Evolutionary conservation across 2,797 vertebrate species (phyloP).

Genomic region (Taenioides sp.): DNA sequence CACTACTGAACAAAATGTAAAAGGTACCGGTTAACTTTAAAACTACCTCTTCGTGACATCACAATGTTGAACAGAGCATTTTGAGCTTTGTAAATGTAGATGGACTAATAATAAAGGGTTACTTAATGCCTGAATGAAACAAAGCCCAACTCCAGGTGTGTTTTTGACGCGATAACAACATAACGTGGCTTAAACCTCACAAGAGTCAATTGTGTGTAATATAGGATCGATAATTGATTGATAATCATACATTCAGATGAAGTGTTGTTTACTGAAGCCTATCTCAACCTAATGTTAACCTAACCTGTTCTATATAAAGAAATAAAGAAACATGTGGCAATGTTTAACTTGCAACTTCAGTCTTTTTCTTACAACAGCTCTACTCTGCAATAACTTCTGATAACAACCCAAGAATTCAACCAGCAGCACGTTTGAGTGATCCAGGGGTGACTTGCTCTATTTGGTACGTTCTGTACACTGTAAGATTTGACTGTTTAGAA

Average conservation of each 20-base stretch:
- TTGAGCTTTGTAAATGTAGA: too few relatives aligned
- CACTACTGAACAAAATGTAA: too few relatives aligned
- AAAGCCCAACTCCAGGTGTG: too few relatives aligned
- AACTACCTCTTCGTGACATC: too few relatives aligned
- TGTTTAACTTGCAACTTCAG: background rate
- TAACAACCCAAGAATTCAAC: background rate
- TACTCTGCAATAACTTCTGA: background rate
- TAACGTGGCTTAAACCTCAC: too few relatives aligned
- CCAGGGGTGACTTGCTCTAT: background rate
- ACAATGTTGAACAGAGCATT: too few relatives aligned
- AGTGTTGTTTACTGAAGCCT: background rate
- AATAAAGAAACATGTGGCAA: conserved; percentile 4
- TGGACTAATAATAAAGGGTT: too few relatives aligned
- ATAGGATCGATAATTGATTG: background rate
- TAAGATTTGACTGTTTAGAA: conserved; percentile 4
- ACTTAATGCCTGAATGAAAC: too few relatives aligned
- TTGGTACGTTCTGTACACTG: too few relatives aligned
- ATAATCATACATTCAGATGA: background rate
- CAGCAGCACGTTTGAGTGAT: background rate
- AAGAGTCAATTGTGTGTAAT: too few relatives aligned
- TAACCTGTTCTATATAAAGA: background rate
- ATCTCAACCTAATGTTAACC: background rate
- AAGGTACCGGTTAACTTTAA: too few relatives aligned
- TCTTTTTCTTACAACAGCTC: background rate
- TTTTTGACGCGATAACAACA: too few relatives aligned